phyloP scores from a whole-genome alignment of 2,888 invertebrate species.

The Arenicola marina region DNA sequence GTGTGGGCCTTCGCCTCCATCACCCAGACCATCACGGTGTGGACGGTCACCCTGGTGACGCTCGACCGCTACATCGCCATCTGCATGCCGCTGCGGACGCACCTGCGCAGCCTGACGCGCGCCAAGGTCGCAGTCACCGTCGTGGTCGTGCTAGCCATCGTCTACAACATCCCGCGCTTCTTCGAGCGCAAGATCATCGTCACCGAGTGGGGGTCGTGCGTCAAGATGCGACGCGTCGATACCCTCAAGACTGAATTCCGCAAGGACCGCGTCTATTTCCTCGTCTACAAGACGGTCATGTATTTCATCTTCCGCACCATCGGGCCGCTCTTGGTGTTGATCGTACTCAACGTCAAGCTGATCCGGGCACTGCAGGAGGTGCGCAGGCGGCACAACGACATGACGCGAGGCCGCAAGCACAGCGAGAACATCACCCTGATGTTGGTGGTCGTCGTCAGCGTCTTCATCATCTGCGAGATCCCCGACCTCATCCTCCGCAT shows the following conservation, averaged over 20 bases:
- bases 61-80: conserved; percentile 36
- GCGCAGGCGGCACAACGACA: conserved; percentile 14
- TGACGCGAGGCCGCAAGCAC: conserved; percentile 13
- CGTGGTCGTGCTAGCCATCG: conserved; percentile 24
- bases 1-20: conserved; percentile 34
- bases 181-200: conserved; percentile 29
- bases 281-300: conserved; percentile 36
- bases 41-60: conserved; percentile 36
- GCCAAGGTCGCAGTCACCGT: conserved; percentile 26
- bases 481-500: conserved; percentile 29
- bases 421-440: conserved; percentile 32
- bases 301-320: conserved; percentile 37
- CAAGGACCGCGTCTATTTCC: conserved; percentile 26
- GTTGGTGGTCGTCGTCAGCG: conserved; percentile 30
- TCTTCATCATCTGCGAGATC: conserved; percentile 29
- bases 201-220: background rate
- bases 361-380: conserved; percentile 27
- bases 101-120: conserved; percentile 23
- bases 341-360: conserved; percentile 30
- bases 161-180: conserved; percentile 37
- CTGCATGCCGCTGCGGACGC: conserved; percentile 29
- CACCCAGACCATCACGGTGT: conserved; percentile 35
- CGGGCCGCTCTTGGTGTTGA: conserved; percentile 32
- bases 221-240: background rate
- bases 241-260: conserved; percentile 17